Base-by-base conservation (phyloP, 2,888 invertebrate species). In the Lordiphosa andalusiaca region DNA sequence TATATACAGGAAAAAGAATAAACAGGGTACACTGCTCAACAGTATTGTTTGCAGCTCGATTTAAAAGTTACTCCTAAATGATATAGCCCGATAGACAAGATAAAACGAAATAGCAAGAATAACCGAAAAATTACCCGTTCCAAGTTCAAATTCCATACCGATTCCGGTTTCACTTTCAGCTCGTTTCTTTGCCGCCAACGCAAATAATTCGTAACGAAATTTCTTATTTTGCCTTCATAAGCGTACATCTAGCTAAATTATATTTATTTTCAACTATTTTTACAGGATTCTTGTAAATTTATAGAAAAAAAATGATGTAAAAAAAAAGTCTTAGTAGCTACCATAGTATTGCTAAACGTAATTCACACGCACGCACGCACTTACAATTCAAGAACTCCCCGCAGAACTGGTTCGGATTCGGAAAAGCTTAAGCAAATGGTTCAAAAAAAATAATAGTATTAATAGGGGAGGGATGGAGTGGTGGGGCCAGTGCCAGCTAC, bases 231-330 rank as follows among this genome's bases (percentile, higher is more conserved):
- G 59, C 67, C 52, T 59, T 49, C 48, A 67, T 63, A 67, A 69
- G 66, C 62, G 64, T 78, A 84, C 73, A 75, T 74, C 85, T 84
- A 78, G 84, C 83, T 84, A 85, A 83, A 70, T 80, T 61, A 63
- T 74, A 67, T 78, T 85, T 78, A 84, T 83, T 80, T 84, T 70
- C 70, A 83, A 84, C 85, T 78, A 83, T 83, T 78, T 84, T 84
- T 78, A 78, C 78, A 78, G 65, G 72, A 83, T 78, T 69, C 50
- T 73, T 55, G 73, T 72, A 71, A 78, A 70, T 74, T 78, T 66
- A 68, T 82, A 83, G 64, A 82, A 82, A 78, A 68, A 73, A 70
- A 19, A 57, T 50, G 36, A 23, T 44, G 10, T 25, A 70, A 76
- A 80, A 77, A 78, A 65, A 57, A 53, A 64, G 56, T 62, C 77